These are phyloP conservation scores for Scelioninae gen. 1 DNA, from an alignment of 2,888 invertebrate genomes.

Conservation along the genomic window DNA sequence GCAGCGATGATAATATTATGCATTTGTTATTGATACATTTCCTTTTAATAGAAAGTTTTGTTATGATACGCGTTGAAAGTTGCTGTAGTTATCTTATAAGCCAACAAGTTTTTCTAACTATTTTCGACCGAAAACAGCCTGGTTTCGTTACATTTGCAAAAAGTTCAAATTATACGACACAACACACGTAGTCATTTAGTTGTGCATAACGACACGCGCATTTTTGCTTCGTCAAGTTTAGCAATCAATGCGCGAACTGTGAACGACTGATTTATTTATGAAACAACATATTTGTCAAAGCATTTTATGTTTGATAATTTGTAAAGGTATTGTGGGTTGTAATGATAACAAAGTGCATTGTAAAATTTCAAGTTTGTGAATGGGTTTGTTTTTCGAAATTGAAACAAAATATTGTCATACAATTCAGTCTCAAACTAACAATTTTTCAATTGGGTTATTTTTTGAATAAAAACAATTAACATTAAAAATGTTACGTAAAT, in stretches of 20 bases:
- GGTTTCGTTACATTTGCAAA: conserved; percentile 12
- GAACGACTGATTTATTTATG: conserved; percentile 1
- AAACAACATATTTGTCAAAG: background rate
- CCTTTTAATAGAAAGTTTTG: conserved; percentile 61
- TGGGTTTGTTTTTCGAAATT: too few relatives aligned
- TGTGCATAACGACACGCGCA: conserved; percentile 10
- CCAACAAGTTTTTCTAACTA: conserved; percentile 33
- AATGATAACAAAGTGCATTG: too few relatives aligned
- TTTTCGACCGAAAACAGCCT: conserved; percentile 28
- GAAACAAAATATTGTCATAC: too few relatives aligned
- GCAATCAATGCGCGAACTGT: background rate
- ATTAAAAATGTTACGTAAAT: too few relatives aligned
- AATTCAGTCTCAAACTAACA: too few relatives aligned
- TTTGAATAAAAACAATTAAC: too few relatives aligned
- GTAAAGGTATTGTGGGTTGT: too few relatives aligned
- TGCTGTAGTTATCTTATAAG: conserved; percentile 38
- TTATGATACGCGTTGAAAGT: conserved; percentile 58
- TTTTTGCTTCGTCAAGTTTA: background rate
- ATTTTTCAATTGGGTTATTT: too few relatives aligned
- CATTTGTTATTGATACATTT: conserved; percentile 60
- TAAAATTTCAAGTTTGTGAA: too few relatives aligned
- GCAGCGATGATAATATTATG: conserved; percentile 44
- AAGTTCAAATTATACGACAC: conserved; percentile 26
- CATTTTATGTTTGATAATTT: too few relatives aligned
- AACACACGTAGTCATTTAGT: conserved; percentile 16